A percentile compares a stretch with the other conserved stretches of the same genome.
These are phyloP conservation scores for Calycopis cecrops DNA, from an alignment of 1,140 invertebrate species.

Conservation along the genomic window DNA sequence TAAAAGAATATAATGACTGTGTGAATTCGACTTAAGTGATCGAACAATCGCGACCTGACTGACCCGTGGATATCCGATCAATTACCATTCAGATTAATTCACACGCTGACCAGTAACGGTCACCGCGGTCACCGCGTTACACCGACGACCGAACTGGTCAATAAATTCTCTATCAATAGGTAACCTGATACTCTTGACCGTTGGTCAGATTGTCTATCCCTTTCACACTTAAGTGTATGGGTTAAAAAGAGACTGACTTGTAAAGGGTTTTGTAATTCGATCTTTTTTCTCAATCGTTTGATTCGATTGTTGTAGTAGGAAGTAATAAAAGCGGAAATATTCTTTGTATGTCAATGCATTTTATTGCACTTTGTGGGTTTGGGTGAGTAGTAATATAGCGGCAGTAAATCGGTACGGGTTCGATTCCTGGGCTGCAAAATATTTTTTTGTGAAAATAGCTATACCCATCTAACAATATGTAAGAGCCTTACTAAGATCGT, in stretches of 20 bases:
- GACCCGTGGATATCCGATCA: conserved; percentile 17
- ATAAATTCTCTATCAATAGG: conserved; percentile 51
- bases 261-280: neutral
- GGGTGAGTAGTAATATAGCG: no score
- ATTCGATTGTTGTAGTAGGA: neutral
- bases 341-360: no score
- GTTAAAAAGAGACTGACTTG: no score
- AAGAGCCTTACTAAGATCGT: no score
- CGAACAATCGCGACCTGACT: no score
- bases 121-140: conserved; percentile 38
- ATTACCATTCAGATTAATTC: conserved; percentile 61
- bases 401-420: no score
- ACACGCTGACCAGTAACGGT: neutral
- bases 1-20: no score
- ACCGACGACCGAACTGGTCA: conserved; percentile 23
- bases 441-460: no score
- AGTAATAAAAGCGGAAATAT: neutral
- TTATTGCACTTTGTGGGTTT: no score
- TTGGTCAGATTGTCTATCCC: conserved; percentile 46
- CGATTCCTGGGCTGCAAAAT: no score
- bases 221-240: neutral
- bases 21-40: no score
- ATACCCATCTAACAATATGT: no score
- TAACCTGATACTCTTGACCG: conserved; percentile 54
- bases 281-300: conserved; percentile 1